Base-by-base conservation (phyloP, 1,140 invertebrate species). In the Pseudobourletiella spinata region DNA sequence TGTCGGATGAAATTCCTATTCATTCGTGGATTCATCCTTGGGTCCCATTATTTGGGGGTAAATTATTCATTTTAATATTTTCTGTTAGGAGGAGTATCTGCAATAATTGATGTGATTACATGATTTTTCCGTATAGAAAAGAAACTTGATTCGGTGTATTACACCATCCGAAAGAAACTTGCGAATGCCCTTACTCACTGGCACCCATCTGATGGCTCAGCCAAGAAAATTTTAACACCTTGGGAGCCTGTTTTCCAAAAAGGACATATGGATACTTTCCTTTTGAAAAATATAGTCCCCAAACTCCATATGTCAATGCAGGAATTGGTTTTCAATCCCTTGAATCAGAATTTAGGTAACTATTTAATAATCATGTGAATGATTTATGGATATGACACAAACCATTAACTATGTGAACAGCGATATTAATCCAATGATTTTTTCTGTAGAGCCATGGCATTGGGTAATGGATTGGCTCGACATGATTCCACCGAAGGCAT, bases 21-120 rank as follows among this genome's bases (percentile, higher is more conserved):
- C 94, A 98, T 76, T 82, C 85, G 6, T 99, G 96, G 96, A 84
- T 98, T 59, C 86, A 96, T 76, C 96, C 96, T 0, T 99, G 95
- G 95, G 79, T 92, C 39, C 84, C 85, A 6, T 73, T n/a, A n/a
- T n/a, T n/a, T n/a, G n/a, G n/a, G n/a, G n/a, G n/a, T n/a, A n/a
- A n/a, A n/a, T n/a, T n/a, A n/a, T n/a, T n/a, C n/a, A n/a, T n/a
- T n/a, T n/a, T n/a, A n/a, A n/a, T n/a, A n/a, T n/a, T n/a, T n/a
- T n/a, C n/a, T n/a, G n/a, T n/a, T n/a, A n/a, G n/a, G n/a, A n/a
- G n/a, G n/a, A n/a, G n/a, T n/a, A n/a, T n/a, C n/a, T n/a, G n/a
- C n/a, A n/a, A n/a, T n/a, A n/a, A n/a, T n/a, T n/a, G n/a, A n/a
- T n/a, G n/a, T n/a, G n/a, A n/a, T n/a, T n/a, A n/a, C n/a, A n/a